Percentiles rank a stretch among this genome's conserved stretches.
Evolutionary conservation across 2,797 vertebrate species (phyloP).

Genomic region (Argyrosomus regius): DNA sequence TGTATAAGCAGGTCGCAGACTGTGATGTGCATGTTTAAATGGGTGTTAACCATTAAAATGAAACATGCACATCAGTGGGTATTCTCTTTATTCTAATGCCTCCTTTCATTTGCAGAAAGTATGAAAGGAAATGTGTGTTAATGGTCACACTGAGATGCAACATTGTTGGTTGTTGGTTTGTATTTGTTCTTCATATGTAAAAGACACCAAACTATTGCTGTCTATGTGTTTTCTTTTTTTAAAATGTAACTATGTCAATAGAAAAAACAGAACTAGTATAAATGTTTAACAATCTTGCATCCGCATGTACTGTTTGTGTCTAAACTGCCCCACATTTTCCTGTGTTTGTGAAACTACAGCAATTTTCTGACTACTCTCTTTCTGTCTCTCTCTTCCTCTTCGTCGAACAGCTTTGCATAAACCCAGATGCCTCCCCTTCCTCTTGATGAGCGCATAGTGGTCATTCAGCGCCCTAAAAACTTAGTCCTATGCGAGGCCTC

Average conservation of each 20-base stretch:
- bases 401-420: constrained; percentile 78
- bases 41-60: constrained; percentile 61
- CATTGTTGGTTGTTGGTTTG: constrained; percentile 42
- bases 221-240: constrained; percentile 37
- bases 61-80: constrained; percentile 61
- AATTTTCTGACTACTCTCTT: constrained; percentile 44
- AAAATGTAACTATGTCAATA: not conserved
- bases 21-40: constrained; percentile 66
- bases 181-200: constrained; percentile 59
- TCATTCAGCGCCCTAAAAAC: constrained; percentile 88
- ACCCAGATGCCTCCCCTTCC: constrained; percentile 89
- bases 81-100: constrained; percentile 24
- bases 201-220: constrained; percentile 38
- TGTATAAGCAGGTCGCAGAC: constrained; percentile 60
- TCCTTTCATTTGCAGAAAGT: constrained; percentile 64
- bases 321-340: constrained; percentile 40
- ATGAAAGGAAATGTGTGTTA: constrained; percentile 58
- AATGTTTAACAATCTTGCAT: constrained; percentile 14
- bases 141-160: constrained; percentile 26
- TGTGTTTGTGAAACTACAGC: constrained; percentile 19
- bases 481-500: constrained; percentile 84
- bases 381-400: constrained; percentile 58
- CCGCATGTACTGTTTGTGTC: constrained; percentile 20
- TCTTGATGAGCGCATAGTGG: constrained; percentile 88
- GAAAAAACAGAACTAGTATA: not conserved